Evolutionary conservation across 2,888 invertebrate species (phyloP), one percentile per base, ranked within the genome.

Genomic region (Hetaerina titia): DNA sequence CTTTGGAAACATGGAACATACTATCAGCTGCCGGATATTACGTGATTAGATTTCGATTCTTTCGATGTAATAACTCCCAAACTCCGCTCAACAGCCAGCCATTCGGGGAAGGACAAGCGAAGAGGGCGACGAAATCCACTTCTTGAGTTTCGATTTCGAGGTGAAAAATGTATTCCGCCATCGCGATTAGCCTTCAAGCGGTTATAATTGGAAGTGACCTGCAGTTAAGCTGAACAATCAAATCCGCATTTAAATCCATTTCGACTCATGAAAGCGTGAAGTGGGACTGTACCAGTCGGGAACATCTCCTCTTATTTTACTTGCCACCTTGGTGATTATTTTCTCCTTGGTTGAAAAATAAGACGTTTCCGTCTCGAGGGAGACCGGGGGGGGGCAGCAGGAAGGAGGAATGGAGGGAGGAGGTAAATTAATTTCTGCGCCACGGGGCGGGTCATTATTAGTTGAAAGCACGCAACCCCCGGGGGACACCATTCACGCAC

Each of bases 391-490:
- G 45, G 45, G 4, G 45, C 45, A 4, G 45, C 45, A 45, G 45
- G 45, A 45, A 45, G 45, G 45, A 45, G 45, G 45, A 45, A 45
- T 11, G 81, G 31, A 81, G 11, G 31, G 81, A 4, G 22, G 81
- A 7, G 81, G 31, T 25, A 81, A 60, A 81, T 81, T 81, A 81
- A 81, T 81, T 81, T 81, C 81, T 9, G 81, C 81, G 81, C 81
- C 81, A 31, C 25, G 31, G 25, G 13, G 45, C 45, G 45, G 45
- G 13, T 31, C n/a, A 69, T 25, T 31, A 81, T 81, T 81, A 81
- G 81, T 7, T 13, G 31, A 31, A 9, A 22, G 31, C 81, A 81
- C 81, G 81, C 81, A 31, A 81, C 19, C 81, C 81, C 13, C 1
- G 69, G 69, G 8, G 22, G 22, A 69, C 69, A n/a, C 69, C 5